Conservation (phyloP, 2,113 vertebrate species). For the Holacanthus passer region DNA sequence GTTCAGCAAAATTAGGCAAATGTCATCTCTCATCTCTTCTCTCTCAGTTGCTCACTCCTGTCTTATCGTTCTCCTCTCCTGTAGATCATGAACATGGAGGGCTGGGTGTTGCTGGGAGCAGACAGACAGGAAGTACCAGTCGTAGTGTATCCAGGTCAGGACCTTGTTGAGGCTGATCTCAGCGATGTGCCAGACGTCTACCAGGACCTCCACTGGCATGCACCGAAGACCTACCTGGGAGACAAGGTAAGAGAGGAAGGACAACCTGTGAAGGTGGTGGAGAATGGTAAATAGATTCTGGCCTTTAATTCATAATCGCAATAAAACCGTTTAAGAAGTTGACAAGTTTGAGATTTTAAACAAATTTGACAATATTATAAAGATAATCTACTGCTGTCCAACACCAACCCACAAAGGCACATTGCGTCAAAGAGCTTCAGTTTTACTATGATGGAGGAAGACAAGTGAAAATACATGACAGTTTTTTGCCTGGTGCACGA, state of each 20-base stretch:
- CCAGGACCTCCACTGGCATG: constrained; percentile 96
- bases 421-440: too few relatives aligned
- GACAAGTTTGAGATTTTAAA: too few relatives aligned
- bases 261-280: not conserved
- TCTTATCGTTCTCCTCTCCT: not conserved
- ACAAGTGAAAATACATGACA: too few relatives aligned
- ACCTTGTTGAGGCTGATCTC: constrained; percentile 88
- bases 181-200: constrained; percentile 86
- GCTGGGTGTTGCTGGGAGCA: constrained; percentile 89
- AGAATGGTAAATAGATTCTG: not conserved
- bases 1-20: too few relatives aligned
- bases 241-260: constrained; percentile 86
- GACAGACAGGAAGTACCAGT: constrained; percentile 90
- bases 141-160: constrained; percentile 70
- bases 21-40: too few relatives aligned
- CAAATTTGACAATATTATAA: too few relatives aligned
- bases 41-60: too few relatives aligned
- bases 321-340: too few relatives aligned
- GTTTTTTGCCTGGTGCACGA: too few relatives aligned
- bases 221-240: constrained; percentile 90
- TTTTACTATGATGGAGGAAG: too few relatives aligned
- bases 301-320: not conserved
- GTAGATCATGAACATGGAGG: constrained; percentile 91
- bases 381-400: too few relatives aligned
- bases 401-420: too few relatives aligned